Percentiles rank a stretch among this genome's conserved stretches.
These are phyloP conservation scores for Pelecanoides urinatrix DNA, from an alignment of 2,113 vertebrate species.

Conservation along the genomic window DNA sequence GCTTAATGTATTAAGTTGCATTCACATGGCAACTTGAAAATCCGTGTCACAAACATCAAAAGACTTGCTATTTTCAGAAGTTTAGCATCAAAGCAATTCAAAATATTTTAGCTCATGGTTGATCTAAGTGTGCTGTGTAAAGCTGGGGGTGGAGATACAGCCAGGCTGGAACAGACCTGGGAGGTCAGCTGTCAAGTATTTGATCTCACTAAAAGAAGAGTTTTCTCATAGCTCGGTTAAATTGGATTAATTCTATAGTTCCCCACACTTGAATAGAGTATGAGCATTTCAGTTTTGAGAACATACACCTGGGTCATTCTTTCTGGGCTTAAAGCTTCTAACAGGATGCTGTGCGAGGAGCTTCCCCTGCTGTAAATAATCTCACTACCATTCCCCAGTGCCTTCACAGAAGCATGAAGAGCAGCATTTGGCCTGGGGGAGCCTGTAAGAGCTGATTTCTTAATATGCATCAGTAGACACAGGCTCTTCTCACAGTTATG, in stretches of 20 bases:
- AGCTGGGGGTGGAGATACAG: neutral
- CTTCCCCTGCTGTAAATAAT: neutral
- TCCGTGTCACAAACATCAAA: neutral
- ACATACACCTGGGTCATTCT: rapidly evolving
- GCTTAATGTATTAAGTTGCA: neutral
- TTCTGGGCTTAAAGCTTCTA: neutral
- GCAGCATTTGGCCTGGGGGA: neutral
- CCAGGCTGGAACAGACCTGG: neutral
- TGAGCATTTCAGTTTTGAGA: neutral
- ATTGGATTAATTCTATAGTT: neutral
- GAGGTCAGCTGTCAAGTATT: slow-evolving; percentile 22
- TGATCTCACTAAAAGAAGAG: slow-evolving; percentile 38
- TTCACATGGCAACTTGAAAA: slow-evolving; percentile 1
- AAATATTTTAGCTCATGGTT: neutral
- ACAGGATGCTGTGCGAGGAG: neutral
- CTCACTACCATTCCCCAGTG: neutral
- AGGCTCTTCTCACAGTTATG: neutral
- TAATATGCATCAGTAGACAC: neutral
- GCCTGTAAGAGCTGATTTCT: neutral
- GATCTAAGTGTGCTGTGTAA: neutral
- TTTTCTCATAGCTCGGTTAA: slow-evolving; percentile 41
- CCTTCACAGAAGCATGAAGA: neutral
- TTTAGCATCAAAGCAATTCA: slow-evolving; percentile 28
- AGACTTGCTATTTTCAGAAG: slow-evolving; percentile 12
- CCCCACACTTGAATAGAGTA: neutral